Conservation (phyloP, 2,113 vertebrate genomes). For the Piaya cayana region DNA sequence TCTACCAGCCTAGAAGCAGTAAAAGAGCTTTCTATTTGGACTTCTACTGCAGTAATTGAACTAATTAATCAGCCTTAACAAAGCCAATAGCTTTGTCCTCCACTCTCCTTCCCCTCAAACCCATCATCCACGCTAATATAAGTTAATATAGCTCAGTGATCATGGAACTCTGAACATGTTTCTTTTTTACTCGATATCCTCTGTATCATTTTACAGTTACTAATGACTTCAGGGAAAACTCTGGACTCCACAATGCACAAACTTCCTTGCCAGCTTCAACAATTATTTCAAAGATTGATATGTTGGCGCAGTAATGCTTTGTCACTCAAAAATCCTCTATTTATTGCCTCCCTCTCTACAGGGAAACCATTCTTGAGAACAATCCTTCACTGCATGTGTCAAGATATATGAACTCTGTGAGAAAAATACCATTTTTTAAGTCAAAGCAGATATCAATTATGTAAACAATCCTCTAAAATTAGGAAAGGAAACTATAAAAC, state of each 20-base stretch:
- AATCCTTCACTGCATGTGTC: not conserved
- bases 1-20: not conserved
- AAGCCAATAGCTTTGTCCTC: not conserved
- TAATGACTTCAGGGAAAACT: not conserved
- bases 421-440: not conserved
- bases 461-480: slow-evolving; percentile 4
- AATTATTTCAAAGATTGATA: slow-evolving; percentile 7
- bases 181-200: not conserved
- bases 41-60: not conserved
- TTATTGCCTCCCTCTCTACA: not conserved
- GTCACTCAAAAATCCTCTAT: not conserved
- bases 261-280: not conserved
- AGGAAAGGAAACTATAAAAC: slow-evolving; percentile 10
- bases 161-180: not conserved
- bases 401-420: not conserved
- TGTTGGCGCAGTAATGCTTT: not conserved
- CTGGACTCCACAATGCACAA: not conserved
- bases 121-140: not conserved
- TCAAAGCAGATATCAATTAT: slow-evolving; percentile 11
- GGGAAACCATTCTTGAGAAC: not conserved
- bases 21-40: not conserved
- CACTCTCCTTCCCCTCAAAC: not conserved
- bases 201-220: not conserved
- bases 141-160: not conserved
- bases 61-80: slow-evolving; percentile 20